These are phyloP conservation scores for Augiades crinisus DNA, from an alignment of 2,888 invertebrate species.

Conservation along the genomic window DNA sequence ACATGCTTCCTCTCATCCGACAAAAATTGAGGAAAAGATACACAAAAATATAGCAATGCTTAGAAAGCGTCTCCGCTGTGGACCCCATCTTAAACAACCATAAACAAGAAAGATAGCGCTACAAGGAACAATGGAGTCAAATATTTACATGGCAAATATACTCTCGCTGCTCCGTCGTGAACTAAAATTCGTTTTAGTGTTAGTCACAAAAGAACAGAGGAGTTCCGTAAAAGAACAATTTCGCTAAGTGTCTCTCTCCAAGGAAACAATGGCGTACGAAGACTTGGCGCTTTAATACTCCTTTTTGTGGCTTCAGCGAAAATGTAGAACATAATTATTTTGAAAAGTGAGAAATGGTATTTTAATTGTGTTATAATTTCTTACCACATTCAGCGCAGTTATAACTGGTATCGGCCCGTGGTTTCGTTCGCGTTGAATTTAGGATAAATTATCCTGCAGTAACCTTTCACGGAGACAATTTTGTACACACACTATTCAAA, in stretches of 20 bases:
- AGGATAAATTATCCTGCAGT: too few relatives aligned
- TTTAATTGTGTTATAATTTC: too few relatives aligned
- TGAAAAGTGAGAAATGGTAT: too few relatives aligned
- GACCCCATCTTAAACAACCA: not conserved
- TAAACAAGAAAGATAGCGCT: not conserved
- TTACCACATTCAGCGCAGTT: too few relatives aligned
- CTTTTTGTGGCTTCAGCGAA: too few relatives aligned
- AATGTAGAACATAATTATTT: too few relatives aligned
- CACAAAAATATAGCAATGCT: not conserved
- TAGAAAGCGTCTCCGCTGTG: not conserved
- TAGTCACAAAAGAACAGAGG: slow-evolving; percentile 4
- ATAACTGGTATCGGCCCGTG: too few relatives aligned
- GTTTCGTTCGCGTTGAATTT: too few relatives aligned
- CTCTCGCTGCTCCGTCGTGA: slow-evolving; percentile 1
- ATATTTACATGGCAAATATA: slow-evolving; percentile 7
- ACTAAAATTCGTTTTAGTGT: slow-evolving; percentile 15
- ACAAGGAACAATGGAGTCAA: slow-evolving; percentile 6
- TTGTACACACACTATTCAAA: too few relatives aligned
- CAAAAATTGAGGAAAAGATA: not conserved
- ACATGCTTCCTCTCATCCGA: too few relatives aligned
- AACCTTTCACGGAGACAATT: too few relatives aligned
- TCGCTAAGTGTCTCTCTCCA: slow-evolving; percentile 12
- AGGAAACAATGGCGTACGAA: slow-evolving; percentile 5
- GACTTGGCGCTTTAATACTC: too few relatives aligned
- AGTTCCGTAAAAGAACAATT: slow-evolving; percentile 13